These are phyloP conservation scores for Zapornia atra DNA, from an alignment of 2,113 vertebrate genomes.

Conservation along the genomic window DNA sequence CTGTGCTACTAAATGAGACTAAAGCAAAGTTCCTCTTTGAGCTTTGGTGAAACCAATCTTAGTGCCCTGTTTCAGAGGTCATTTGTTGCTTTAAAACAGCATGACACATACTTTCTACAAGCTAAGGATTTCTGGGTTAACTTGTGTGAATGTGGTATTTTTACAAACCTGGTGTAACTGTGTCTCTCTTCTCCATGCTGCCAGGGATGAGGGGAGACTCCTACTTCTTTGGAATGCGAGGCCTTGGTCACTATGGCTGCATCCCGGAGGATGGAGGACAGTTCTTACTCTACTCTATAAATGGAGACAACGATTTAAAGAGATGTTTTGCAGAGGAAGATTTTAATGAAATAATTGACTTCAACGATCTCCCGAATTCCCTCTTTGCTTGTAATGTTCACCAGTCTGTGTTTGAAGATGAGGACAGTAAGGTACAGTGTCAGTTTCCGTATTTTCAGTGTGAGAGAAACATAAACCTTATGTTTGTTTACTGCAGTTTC, in stretches of 20 bases:
- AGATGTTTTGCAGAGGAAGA: conserved; percentile 77
- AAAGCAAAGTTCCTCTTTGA: neutral
- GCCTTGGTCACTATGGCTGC: conserved; percentile 66
- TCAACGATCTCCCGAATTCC: conserved; percentile 86
- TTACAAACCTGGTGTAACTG: neutral
- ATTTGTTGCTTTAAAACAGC: neutral
- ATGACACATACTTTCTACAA: neutral
- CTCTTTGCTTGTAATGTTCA: conserved; percentile 88
- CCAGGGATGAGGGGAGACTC: conserved; percentile 86
- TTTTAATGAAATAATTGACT: conserved; percentile 86
- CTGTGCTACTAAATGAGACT: neutral
- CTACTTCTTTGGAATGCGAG: conserved; percentile 80
- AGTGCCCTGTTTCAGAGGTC: neutral
- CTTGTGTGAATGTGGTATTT: neutral
- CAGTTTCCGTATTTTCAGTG: neutral
- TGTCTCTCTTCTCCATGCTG: neutral
- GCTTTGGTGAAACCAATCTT: neutral
- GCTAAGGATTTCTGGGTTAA: neutral
- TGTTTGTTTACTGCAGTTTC: neutral
- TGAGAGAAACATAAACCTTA: neutral
- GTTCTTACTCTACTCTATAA: conserved; percentile 78
- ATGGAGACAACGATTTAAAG: conserved; percentile 69
- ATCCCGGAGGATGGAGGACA: conserved; percentile 76
- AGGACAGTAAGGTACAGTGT: conserved; percentile 82
- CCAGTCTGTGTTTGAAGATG: conserved; percentile 87